Conservation (phyloP, 92 coral and sea anemone species). For the Meandrina meandrites region DNA sequence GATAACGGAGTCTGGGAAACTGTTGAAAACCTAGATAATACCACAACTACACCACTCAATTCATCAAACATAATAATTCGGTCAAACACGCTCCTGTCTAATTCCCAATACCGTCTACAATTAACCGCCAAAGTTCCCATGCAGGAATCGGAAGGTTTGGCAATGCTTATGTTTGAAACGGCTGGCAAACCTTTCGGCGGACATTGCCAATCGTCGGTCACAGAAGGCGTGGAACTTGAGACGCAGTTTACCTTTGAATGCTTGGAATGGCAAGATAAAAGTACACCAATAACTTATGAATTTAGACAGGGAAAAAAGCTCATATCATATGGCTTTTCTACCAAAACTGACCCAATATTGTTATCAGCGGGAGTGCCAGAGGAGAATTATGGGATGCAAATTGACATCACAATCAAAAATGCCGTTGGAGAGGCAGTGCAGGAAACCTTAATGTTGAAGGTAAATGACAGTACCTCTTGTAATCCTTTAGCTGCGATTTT, state of each 20-base stretch:
- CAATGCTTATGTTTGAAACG: not conserved
- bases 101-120: not conserved
- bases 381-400: not conserved
- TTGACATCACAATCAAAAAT: not conserved
- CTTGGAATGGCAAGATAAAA: constrained; percentile 11
- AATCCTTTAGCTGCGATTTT: too few relatives aligned
- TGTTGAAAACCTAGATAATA: not conserved
- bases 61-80: constrained; percentile 2
- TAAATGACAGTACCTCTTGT: not conserved
- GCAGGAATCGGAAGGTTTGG: not conserved
- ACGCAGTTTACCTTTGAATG: not conserved
- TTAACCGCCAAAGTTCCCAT: not conserved
- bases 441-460: not conserved
- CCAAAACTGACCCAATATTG: not conserved
- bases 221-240: not conserved
- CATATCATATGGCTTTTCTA: not conserved
- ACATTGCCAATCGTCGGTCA: not conserved
- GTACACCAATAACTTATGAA: not conserved
- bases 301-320: not conserved
- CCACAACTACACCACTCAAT: constrained; percentile 6
- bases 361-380: not conserved
- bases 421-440: not conserved
- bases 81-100: not conserved
- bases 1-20: not conserved
- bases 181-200: not conserved